A percentile compares a stretch with the other conserved stretches of the same genome.
phyloP scores from a whole-genome alignment of 2,797 vertebrate species.

The Bovichtus diacanthus region DNA sequence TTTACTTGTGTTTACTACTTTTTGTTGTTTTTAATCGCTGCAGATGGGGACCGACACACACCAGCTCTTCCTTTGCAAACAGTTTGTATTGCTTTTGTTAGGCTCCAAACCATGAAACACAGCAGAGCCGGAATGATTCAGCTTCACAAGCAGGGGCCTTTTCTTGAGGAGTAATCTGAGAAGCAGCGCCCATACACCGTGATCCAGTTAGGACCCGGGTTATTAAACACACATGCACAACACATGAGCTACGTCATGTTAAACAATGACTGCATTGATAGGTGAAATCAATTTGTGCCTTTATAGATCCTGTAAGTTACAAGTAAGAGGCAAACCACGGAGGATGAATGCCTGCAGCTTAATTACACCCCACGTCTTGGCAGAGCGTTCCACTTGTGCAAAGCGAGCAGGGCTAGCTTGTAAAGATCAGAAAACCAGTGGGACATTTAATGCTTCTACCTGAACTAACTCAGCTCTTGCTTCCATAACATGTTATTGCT shows the following conservation, averaged over 20 bases:
- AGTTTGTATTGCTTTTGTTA: slow-evolving; percentile 27
- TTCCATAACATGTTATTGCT: slow-evolving; percentile 49
- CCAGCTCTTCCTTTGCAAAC: slow-evolving; percentile 45
- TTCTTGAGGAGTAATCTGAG: slow-evolving; percentile 74
- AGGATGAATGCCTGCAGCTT: slow-evolving; percentile 69
- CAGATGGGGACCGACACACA: slow-evolving; percentile 46
- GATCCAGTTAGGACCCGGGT: slow-evolving; percentile 69
- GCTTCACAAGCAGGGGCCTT: slow-evolving; percentile 45
- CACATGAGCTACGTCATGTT: slow-evolving; percentile 78
- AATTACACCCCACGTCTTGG: slow-evolving; percentile 74
- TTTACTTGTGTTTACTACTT: slow-evolving; percentile 75
- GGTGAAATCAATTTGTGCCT: slow-evolving; percentile 82
- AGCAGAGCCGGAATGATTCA: slow-evolving; percentile 37
- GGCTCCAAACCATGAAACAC: slow-evolving; percentile 30
- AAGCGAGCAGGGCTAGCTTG: slow-evolving; percentile 71
- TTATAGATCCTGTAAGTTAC: slow-evolving; percentile 80
- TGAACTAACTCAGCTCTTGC: slow-evolving; percentile 54
- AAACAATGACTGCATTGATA: slow-evolving; percentile 85
- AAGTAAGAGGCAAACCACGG: slow-evolving; percentile 42
- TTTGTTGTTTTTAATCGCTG: slow-evolving; percentile 61
- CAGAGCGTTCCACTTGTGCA: slow-evolving; percentile 58
- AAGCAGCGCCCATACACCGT: slow-evolving; percentile 55
- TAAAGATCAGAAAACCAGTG: slow-evolving; percentile 73
- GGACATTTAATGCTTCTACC: slow-evolving; percentile 71
- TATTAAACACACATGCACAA: slow-evolving; percentile 84